Conservation (phyloP, 2,888 invertebrate genomes). For the Scelioninae gen. 1 region DNA sequence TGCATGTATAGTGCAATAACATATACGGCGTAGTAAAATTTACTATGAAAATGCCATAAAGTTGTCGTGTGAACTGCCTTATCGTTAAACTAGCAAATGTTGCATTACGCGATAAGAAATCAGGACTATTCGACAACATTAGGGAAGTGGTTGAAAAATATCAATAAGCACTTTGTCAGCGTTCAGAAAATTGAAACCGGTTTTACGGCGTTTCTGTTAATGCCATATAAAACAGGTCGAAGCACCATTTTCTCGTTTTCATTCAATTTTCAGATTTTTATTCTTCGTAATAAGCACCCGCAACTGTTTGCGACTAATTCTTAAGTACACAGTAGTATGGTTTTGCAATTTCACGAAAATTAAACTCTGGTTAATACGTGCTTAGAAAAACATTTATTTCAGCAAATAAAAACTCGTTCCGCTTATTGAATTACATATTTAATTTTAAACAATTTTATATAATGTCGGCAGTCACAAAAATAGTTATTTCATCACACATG, state of each 20-base stretch:
- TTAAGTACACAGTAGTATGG: slow-evolving; percentile 4
- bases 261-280: not conserved
- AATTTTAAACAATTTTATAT: too few species aligned
- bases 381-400: too few species aligned
- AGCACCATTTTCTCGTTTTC: not conserved
- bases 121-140: not conserved
- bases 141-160: not conserved
- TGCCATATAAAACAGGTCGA: not conserved
- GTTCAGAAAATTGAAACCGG: not conserved
- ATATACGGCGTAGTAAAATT: not conserved
- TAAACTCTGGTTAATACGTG: not conserved
- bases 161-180: not conserved
- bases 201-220: not conserved
- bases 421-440: too few species aligned
- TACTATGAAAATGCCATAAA: not conserved
- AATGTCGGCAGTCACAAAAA: too few species aligned
- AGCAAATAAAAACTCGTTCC: too few species aligned
- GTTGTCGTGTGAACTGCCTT: not conserved
- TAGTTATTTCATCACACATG: too few species aligned
- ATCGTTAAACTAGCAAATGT: not conserved
- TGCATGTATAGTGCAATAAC: not conserved
- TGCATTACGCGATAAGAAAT: slow-evolving; percentile 6
- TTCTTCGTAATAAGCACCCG: not conserved
- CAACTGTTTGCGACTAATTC: not conserved
- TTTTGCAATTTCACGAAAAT: slow-evolving; percentile 16